Evolutionary conservation across 2,888 invertebrate genomes (phyloP).

Genomic region (Rhodophaea formosa): DNA sequence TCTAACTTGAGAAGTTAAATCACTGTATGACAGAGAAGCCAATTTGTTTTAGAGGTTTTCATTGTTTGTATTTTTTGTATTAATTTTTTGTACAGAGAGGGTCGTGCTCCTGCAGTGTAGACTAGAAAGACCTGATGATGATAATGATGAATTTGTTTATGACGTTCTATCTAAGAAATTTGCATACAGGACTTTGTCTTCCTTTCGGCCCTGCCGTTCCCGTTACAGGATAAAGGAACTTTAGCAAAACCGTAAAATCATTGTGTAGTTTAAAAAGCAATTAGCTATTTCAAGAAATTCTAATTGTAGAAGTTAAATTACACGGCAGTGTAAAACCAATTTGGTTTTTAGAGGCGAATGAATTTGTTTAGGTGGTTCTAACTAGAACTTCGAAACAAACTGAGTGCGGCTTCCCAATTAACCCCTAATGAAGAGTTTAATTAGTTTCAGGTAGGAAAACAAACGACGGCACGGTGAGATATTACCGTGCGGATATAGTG

Average conservation of each 20-base stretch:
- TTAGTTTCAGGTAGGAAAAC: constrained; percentile 5
- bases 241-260: background rate
- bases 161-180: no score
- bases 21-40: no score
- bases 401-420: constrained; percentile 2
- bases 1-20: no score
- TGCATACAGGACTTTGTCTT: no score
- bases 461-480: background rate
- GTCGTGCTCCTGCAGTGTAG: no score
- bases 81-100: no score
- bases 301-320: background rate
- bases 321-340: background rate
- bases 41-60: no score
- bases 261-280: background rate
- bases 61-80: no score
- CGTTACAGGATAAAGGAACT: background rate
- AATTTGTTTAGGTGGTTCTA: background rate
- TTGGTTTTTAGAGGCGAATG: constrained; percentile 1
- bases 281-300: background rate
- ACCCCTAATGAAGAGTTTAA: constrained; percentile 9
- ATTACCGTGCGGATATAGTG: background rate
- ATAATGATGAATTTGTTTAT: no score
- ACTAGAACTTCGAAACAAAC: constrained; percentile 9
- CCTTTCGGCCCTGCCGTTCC: no score
- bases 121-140: no score